A percentile compares a stretch with the other conserved stretches of the same genome.
These are phyloP conservation scores for Amblyjoppa fuscipennis DNA, from an alignment of 2,888 invertebrate genomes.

Conservation along the genomic window DNA sequence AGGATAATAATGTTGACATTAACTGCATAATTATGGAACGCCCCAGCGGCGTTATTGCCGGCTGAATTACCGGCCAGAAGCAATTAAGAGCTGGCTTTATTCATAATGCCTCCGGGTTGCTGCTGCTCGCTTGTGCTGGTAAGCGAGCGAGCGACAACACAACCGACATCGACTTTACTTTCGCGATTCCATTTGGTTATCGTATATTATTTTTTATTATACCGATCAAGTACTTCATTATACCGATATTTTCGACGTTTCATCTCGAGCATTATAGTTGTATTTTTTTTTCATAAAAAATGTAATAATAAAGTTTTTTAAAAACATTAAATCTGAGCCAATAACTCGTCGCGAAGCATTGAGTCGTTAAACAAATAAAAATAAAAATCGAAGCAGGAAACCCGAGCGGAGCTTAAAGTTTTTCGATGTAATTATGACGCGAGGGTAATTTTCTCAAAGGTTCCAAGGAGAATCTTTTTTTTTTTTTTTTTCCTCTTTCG, in stretches of 20 bases:
- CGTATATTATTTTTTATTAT: slow-evolving; percentile 44
- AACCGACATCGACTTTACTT: slow-evolving; percentile 43
- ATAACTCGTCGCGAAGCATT: slow-evolving; percentile 1
- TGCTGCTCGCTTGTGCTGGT: slow-evolving; percentile 43
- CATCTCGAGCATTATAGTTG: neutral
- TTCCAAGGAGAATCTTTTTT: slow-evolving; percentile 24
- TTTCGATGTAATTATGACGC: slow-evolving; percentile 39
- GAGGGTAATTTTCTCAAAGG: slow-evolving; percentile 50
- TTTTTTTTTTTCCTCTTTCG: slow-evolving; percentile 11
- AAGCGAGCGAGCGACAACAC: slow-evolving; percentile 38
- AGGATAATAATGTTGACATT: slow-evolving; percentile 83
- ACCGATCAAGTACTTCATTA: slow-evolving; percentile 36
- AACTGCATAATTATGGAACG: slow-evolving; percentile 83
- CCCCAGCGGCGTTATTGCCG: slow-evolving; percentile 80
- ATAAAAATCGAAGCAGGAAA: slow-evolving; percentile 1
- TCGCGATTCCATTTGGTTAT: slow-evolving; percentile 54
- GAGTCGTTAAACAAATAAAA: neutral
- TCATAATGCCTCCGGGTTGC: slow-evolving; percentile 75
- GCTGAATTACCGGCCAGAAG: slow-evolving; percentile 81
- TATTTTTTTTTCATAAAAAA: neutral
- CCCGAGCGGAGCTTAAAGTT: slow-evolving; percentile 33
- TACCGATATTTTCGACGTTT: slow-evolving; percentile 22
- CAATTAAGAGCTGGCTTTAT: slow-evolving; percentile 80
- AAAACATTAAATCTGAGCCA: neutral
- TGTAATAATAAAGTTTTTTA: neutral